Percentiles rank a stretch among this genome's conserved stretches.
Evolutionary conservation across 2,113 vertebrate species (phyloP).

Genomic region (Girardinichthys multiradiatus): DNA sequence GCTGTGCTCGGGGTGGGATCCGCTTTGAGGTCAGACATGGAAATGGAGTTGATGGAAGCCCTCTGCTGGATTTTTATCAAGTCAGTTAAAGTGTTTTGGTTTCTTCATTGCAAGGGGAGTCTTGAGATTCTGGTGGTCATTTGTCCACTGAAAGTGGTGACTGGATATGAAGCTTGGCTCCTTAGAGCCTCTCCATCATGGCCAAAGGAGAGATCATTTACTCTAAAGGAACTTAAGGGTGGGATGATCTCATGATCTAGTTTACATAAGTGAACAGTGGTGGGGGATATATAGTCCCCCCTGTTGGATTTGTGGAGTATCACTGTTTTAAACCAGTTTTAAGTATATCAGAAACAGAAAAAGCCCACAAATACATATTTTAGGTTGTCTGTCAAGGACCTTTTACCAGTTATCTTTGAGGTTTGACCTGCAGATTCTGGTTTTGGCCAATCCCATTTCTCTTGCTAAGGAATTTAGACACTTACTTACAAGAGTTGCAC

Average conservation of each 20-base stretch:
- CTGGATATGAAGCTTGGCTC: conserved; percentile 46
- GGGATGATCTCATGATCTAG: conserved; percentile 67
- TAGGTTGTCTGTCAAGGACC: neutral
- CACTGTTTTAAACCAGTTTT: neutral
- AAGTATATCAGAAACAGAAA: neutral
- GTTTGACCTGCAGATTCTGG: no score
- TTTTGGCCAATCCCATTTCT: no score
- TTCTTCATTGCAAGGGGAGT: conserved; percentile 13
- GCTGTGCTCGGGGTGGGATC: conserved; percentile 41
- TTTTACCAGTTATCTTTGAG: no score
- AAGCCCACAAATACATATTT: neutral
- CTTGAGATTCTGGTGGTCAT: conserved; percentile 48
- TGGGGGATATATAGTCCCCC: neutral
- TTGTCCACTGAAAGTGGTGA: conserved; percentile 46
- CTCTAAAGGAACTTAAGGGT: conserved; percentile 51
- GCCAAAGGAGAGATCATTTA: conserved; percentile 68
- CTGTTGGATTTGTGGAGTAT: conserved; percentile 8
- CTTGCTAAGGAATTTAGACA: no score
- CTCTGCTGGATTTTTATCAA: conserved; percentile 36
- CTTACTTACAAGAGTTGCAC: no score
- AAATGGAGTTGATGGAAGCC: conserved; percentile 40
- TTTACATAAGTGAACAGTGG: conserved; percentile 31
- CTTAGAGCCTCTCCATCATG: conserved; percentile 38
- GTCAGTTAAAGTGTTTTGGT: conserved; percentile 8
- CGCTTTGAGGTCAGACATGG: conserved; percentile 18